phyloP scores from a whole-genome alignment of 2,888 invertebrate species.

The Lamellibrachia satsuma region DNA sequence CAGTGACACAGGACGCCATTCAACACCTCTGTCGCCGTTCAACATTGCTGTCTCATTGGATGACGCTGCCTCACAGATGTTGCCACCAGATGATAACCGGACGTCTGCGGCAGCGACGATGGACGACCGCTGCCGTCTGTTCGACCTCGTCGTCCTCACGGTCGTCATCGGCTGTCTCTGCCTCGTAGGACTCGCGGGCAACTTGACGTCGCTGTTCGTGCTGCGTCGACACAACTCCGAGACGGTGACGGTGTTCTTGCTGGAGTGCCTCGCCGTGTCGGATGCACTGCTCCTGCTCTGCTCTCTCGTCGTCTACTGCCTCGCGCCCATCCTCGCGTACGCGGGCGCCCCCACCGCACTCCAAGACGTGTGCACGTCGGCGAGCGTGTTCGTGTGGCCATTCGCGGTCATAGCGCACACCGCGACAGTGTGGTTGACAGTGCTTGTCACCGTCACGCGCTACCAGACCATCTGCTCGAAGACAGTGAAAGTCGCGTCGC shows the following conservation, averaged over 20 bases:
- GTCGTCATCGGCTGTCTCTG: constrained; percentile 34
- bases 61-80: neutral
- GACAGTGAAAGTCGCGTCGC: constrained; percentile 28
- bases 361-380: constrained; percentile 22
- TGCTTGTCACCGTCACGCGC: constrained; percentile 41
- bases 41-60: neutral
- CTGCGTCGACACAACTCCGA: constrained; percentile 37
- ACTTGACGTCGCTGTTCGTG: constrained; percentile 38
- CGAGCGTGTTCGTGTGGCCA: constrained; percentile 40
- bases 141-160: constrained; percentile 33
- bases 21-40: neutral
- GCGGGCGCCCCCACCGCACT: constrained; percentile 27
- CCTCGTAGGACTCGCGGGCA: constrained; percentile 36
- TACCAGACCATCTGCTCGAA: constrained; percentile 40
- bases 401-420: constrained; percentile 42
- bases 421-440: constrained; percentile 41
- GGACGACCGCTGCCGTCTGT: constrained; percentile 28
- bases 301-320: constrained; percentile 27
- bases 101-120: neutral
- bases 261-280: constrained; percentile 28
- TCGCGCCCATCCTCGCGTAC: constrained; percentile 23
- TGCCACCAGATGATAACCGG: neutral
- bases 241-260: constrained; percentile 37
- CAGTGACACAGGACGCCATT: neutral
- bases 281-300: constrained; percentile 26